Base-by-base conservation (phyloP, 1,140 invertebrate species). In the Pomacea maculata region DNA sequence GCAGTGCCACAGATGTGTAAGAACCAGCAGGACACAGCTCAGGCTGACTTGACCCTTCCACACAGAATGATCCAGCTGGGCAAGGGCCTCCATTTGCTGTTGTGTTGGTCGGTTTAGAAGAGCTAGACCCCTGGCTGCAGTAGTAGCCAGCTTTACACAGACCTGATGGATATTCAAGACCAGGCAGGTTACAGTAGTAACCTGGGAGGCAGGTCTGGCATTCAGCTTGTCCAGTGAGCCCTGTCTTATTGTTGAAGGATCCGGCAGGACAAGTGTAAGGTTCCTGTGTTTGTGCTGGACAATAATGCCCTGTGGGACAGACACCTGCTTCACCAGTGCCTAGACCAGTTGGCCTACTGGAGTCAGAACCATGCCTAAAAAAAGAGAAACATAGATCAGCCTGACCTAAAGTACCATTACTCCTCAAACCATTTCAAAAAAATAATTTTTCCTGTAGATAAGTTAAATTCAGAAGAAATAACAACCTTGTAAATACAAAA, bases 171-270 rank as follows among this genome's bases (percentile, higher is more conserved):
- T 84, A 87, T 7, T 34, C 77, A 7, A 90, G 84, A 19, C 87
- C 88, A 52, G 88, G 87, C 14, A 81, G 45, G 73, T 87, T 85
- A 84, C 89, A 90, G 82, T 84, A 88, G 65, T 88, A 87, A 25
- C 89, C 88, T 25, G 86, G 86, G 54, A 86, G 82, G 81, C 89
- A 90, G 17, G 61, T 29, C 76, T 85, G 86, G 72, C 89, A 90
- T 61, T 87, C 85, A 14, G 83, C 17, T 21, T 79, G 82, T 17
- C 82, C 70, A 9, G 68, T 85, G 45, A 88, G 72, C 75, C 84
- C 82, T 5, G 89, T 90, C 55, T 81, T 64, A 79, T 90, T 90
- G 82, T 87, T 87, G 83, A 90, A 91, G 3, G 89, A 89, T 17
- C 90, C 90, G 45, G 85, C 75, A 74, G 88, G 89, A 78, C 88